Base-by-base conservation (phyloP, 2,113 vertebrate genomes). In the Colistium nudipinnis region DNA sequence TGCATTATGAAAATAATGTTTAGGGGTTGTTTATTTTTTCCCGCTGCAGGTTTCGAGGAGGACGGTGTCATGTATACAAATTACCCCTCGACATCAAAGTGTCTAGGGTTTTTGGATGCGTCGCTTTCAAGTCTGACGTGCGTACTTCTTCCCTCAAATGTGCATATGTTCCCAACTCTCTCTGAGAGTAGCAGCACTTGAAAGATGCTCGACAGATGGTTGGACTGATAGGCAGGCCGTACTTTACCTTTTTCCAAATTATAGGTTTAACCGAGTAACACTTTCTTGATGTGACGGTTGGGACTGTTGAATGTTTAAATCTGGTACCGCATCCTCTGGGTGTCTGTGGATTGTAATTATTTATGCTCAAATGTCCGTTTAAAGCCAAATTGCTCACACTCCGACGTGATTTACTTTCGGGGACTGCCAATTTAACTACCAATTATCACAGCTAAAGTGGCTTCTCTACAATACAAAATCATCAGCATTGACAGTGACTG, bases 61-160 rank as follows among this genome's bases (percentile, higher is more conserved):
- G 64, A 54, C 17, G 59, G 54, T 61, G 70, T 70, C 76, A 44
- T 76, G 78, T 86, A 67, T 82, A 88, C 82, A 90, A 86, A 91
- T 87, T 83, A 83, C 80, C 78, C 67, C 60, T 76, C 75, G 49
- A 74, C 87, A 86, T 90, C 87, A 91, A 91, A 88, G 84, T 70
- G 59, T 78, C 64, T 80, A 1, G 45, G 60, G 48, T 53, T 31
- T 53, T 31, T 53, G 83, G 4, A 63, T 48, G 67, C 14, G 48
- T 69, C 74, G 68, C 87, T 89, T 89, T 89, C 70, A 90, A 86
- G 83, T 86, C 54, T 69, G 78, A 84, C 81, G 61, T 77, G 74
- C 24, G 55, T 9, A 62, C 61, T 45, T 70, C 70, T 74, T 70
- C 67, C 41, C 66, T 85, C 48, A 73, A 82, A 87, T 89, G 76